phyloP scores from a whole-genome alignment of 2,888 invertebrate genomes.

The Diadromus collaris region DNA sequence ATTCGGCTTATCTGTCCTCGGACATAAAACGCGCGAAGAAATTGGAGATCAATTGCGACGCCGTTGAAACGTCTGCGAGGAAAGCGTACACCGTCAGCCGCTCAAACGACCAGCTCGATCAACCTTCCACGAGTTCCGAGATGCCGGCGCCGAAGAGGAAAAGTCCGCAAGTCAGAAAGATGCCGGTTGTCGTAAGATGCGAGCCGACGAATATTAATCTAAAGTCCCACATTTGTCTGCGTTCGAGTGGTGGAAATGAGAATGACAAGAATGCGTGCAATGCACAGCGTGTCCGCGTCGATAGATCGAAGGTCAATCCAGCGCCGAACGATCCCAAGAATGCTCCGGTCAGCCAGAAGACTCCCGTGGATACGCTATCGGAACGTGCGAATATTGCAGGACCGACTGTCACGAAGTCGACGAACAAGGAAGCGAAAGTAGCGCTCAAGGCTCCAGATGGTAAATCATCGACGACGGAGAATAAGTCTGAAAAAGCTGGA shows the following conservation, averaged over 20 bases:
- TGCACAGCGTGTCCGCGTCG: background rate
- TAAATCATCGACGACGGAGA: slow-evolving; percentile 7
- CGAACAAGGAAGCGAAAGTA: slow-evolving; percentile 21
- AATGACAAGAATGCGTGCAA: slow-evolving; percentile 30
- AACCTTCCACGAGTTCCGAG: background rate
- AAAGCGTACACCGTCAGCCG: background rate
- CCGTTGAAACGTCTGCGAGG: slow-evolving; percentile 8
- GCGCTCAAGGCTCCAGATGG: slow-evolving; percentile 2
- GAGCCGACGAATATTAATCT: slow-evolving; percentile 40
- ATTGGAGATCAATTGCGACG: background rate
- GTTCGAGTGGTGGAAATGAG: slow-evolving; percentile 9
- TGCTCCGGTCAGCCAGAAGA: slow-evolving; percentile 6
- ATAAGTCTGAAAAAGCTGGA: slow-evolving; percentile 47
- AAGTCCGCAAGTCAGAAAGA: slow-evolving; percentile 23
- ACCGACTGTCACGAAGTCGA: background rate
- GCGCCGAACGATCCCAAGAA: slow-evolving; percentile 2
- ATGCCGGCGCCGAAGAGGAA: slow-evolving; percentile 6
- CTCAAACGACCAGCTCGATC: background rate
- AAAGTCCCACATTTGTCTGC: background rate
- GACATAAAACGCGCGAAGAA: slow-evolving; percentile 26
- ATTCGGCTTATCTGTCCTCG: slow-evolving; percentile 17
- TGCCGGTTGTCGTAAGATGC: slow-evolving; percentile 31
- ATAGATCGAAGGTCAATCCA: background rate
- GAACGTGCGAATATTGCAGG: slow-evolving; percentile 5
- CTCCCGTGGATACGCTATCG: background rate